phyloP scores from a whole-genome alignment of 2,113 vertebrate genomes.

The Actenoides hombroni region DNA sequence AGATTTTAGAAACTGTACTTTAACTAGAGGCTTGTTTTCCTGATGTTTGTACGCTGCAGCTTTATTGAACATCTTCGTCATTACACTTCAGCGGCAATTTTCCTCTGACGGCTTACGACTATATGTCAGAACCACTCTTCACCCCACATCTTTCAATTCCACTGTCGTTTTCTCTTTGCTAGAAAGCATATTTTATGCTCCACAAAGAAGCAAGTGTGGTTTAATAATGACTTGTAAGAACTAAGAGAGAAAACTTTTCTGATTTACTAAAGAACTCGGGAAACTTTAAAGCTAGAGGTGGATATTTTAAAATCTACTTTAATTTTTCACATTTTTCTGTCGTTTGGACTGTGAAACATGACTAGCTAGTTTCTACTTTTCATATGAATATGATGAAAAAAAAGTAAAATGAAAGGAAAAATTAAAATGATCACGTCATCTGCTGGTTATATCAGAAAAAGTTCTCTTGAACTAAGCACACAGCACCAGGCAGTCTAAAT shows the following conservation, averaged over 20 bases:
- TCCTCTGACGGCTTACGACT: background rate
- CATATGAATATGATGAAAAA: background rate
- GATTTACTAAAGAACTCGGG: background rate
- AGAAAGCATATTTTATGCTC: background rate
- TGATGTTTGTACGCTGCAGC: background rate
- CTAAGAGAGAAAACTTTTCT: background rate
- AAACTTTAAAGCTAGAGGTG: background rate
- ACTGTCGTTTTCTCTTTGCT: background rate
- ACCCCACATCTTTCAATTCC: background rate
- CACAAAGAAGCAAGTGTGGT: background rate
- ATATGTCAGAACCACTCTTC: background rate
- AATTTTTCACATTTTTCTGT: background rate
- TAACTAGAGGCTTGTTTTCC: background rate
- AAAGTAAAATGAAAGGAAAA: background rate
- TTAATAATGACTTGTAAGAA: background rate
- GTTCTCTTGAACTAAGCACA: background rate
- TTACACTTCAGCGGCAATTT: background rate
- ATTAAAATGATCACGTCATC: accelerated
- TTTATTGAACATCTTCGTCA: conserved; percentile 32
- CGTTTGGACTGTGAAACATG: background rate
- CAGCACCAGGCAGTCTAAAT: background rate
- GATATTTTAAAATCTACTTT: background rate
- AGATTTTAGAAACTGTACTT: background rate
- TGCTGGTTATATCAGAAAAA: background rate
- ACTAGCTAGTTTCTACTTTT: background rate